Evolutionary conservation across 30 jellyfish, hydroid and myxozoan species (phyloP).

Genomic region (Aurelia coerulea): DNA sequence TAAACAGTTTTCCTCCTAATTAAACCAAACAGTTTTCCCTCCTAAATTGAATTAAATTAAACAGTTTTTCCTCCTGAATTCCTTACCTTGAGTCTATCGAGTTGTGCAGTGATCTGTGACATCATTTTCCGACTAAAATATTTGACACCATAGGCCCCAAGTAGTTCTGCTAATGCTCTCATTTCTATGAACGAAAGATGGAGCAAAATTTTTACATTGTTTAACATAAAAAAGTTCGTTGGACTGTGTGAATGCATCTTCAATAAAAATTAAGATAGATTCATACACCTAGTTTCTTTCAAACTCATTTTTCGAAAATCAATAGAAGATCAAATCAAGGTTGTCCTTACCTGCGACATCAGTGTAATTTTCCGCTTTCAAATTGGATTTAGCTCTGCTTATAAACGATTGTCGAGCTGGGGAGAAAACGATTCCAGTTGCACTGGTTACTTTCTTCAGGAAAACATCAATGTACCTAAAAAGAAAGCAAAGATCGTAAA

Average conservation of each 20-base stretch:
- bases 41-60: no score
- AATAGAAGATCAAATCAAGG: no score
- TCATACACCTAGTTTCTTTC: no score
- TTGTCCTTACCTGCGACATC: constrained; percentile 74
- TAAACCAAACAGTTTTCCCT: no score
- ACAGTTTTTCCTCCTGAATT: no score
- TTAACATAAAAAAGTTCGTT: no score
- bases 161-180: constrained; percentile 91
- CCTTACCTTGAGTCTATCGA: constrained; percentile 73
- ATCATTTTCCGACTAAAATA: constrained; percentile 89
- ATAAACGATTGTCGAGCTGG: constrained; percentile 90
- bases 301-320: no score
- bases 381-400: constrained; percentile 28
- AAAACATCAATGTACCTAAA: constrained; percentile 92
- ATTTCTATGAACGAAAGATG: constrained; percentile 62
- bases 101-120: constrained; percentile 76
- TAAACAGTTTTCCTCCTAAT: no score
- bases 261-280: no score
- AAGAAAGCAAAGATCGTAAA: background rate
- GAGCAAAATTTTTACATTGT: no score
- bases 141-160: constrained; percentile 98
- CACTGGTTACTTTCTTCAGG: constrained; percentile 74
- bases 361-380: constrained; percentile 93
- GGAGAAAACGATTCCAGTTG: constrained; percentile 75
- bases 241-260: no score